A percentile compares a stretch with the other conserved stretches of the same genome.
Conservation (phyloP, 2,888 invertebrate species). For the Digitonthophagus gazella region DNA sequence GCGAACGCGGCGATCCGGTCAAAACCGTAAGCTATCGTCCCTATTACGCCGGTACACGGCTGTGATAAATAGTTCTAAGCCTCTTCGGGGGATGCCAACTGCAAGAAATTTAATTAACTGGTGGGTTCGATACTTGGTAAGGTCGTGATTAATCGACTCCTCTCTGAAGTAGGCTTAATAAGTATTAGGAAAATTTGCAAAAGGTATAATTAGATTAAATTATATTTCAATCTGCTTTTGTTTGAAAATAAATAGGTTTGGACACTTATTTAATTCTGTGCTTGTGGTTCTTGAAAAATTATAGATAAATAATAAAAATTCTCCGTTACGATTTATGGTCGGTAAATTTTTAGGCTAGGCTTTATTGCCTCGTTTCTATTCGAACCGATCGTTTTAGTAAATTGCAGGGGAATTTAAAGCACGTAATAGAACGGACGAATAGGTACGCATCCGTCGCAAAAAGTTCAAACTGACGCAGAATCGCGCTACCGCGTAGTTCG, state of each 20-base stretch:
- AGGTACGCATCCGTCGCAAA: neutral
- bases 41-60: neutral
- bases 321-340: neutral
- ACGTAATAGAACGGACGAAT: neutral
- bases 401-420: neutral
- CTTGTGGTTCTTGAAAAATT: too few species aligned
- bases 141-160: slow-evolving; percentile 11
- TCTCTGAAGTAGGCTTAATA: neutral
- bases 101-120: slow-evolving; percentile 16
- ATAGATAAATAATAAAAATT: neutral
- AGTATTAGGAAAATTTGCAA: neutral
- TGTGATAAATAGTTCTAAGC: slow-evolving; percentile 11
- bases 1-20: slow-evolving; percentile 1
- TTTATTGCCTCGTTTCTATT: neutral
- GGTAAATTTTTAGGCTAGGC: neutral
- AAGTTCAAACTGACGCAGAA: neutral
- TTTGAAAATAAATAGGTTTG: too few species aligned
- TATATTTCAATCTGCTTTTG: too few species aligned
- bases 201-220: neutral
- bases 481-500: neutral
- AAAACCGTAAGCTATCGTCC: slow-evolving; percentile 1
- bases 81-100: slow-evolving; percentile 5
- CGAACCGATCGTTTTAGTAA: neutral
- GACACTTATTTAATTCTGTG: too few species aligned
- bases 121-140: neutral